phyloP scores from a whole-genome alignment of 2,797 vertebrate species.

The Glyptemys insculpta region DNA sequence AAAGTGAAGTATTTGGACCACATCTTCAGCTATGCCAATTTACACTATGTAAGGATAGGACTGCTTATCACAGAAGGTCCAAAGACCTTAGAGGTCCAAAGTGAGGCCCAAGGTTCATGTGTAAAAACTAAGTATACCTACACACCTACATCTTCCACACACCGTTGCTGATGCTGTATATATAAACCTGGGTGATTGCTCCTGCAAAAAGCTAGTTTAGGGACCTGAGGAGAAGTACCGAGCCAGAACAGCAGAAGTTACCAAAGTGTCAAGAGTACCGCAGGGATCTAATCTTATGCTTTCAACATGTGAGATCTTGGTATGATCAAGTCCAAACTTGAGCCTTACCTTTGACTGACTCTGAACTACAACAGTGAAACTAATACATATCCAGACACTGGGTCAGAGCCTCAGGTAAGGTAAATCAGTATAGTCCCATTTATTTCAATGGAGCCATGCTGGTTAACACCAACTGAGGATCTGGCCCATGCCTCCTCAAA shows the following conservation, averaged over 20 bases:
- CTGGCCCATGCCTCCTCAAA: slow-evolving; percentile 26
- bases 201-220: background rate
- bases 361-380: background rate
- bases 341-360: background rate
- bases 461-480: slow-evolving; percentile 56
- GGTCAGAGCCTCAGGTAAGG: slow-evolving; percentile 20
- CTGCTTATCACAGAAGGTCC: slow-evolving; percentile 11
- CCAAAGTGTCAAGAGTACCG: background rate
- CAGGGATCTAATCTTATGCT: background rate
- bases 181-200: background rate
- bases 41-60: background rate
- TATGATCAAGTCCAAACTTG: background rate
- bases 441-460: background rate
- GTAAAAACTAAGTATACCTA: slow-evolving; percentile 43
- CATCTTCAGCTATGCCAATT: background rate
- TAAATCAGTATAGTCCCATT: slow-evolving; percentile 18
- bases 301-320: background rate
- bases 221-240: background rate
- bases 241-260: background rate
- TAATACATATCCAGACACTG: slow-evolving; percentile 27
- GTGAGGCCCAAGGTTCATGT: background rate
- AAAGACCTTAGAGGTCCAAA: slow-evolving; percentile 21
- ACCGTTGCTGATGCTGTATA: background rate
- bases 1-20: slow-evolving; percentile 4
- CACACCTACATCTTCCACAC: background rate